Evolutionary conservation across 2,888 invertebrate genomes (phyloP), one percentile per base, ranked within the genome.

Genomic region (Furcula furcula): DNA sequence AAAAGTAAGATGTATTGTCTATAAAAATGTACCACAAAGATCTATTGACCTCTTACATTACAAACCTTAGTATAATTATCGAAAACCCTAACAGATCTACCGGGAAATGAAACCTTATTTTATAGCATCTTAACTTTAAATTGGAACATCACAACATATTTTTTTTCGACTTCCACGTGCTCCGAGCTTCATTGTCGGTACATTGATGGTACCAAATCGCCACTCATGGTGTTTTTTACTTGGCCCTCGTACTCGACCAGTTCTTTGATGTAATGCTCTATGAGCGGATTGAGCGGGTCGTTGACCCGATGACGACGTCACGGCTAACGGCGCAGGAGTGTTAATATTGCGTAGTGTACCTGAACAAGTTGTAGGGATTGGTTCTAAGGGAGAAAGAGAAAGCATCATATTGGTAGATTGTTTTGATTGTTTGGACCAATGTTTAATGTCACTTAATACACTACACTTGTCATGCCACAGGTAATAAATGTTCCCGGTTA

Each of bases 251-350:
- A 42, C 40, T 45, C 40, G 30, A 62, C 42, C 45, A 55, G 55
- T 56, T 41, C 43, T 52, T 39, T 41, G 55, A 41, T 52, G 38
- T 41, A 58, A 50, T 46, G 52, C 46, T 47, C 36, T 31, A 48
- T 41, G 44, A 38, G 36, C 40, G 65, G 65, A 12, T 57, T 41
- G 44, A 38, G 36, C 40, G 65, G 65, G 23, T 57, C 64, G 44
- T 44, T 50, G 67, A 61, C 65, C 61, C 33, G 23, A 31, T 68
- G 69, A 70, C n/a, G n/a, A n/a, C 65, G 65, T 70, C 69, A 66
- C 45, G 33, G 31, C 55, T 67, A 69, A 68, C 68, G 65, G 69
- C 65, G 62, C 53, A 37, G 29, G 55, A 23, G 23, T 23, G 7
- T 23, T 12, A n/a, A n/a, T n/a, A 11, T 23, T 23, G 12, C 7